Evolutionary conservation across 2,888 invertebrate genomes (phyloP), one percentile per base, ranked within the genome.

Genomic region (Julus scandinavius): DNA sequence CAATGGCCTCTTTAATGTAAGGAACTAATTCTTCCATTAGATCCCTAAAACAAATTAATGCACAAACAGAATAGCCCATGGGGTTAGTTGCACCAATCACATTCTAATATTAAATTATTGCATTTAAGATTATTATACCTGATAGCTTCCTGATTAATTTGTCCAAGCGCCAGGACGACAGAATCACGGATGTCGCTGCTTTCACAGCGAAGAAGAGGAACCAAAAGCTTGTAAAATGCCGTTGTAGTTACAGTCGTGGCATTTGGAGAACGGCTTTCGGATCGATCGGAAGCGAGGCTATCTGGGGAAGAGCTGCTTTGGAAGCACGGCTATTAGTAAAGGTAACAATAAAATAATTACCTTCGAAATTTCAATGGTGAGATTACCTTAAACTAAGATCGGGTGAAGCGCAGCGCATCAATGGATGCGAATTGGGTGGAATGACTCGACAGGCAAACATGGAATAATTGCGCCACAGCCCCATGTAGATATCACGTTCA

Each of bases 401-500:
- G 0, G 98, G 98, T 90, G 98, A 98, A 54, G 97, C 97, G 92
- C 98, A 98, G 88, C 98, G 95, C 87, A 97, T 94, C 54, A 97
- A 95, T 0, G 97, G 96, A 91, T 96, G 96, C 0, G 97, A 96
- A 89, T 96, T 96, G 41, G 97, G 96, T 15, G 99, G 99, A 6
- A 98, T 98, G 85, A 99, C 96, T 88, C 98, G 95, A 93, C 99
- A 99, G 9, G 98, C 98, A 94, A 99, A 96, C 20, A 97, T 97
- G 91, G 98, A 95, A 93, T 99, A 99, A 93, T 99, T 99, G 92
- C 98, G 96, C 99, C 99, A 99, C 41, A 99, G 95, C 93, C 97
- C 97, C 94, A 99, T 95, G 92, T 99, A 98, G 54, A 97, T 95
- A 92, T 99, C 99, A 90, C 98, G 94, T 93, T 99, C 99, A 90